phyloP scores from a whole-genome alignment of 2,888 invertebrate genomes.

The Acrocera orbiculus region DNA sequence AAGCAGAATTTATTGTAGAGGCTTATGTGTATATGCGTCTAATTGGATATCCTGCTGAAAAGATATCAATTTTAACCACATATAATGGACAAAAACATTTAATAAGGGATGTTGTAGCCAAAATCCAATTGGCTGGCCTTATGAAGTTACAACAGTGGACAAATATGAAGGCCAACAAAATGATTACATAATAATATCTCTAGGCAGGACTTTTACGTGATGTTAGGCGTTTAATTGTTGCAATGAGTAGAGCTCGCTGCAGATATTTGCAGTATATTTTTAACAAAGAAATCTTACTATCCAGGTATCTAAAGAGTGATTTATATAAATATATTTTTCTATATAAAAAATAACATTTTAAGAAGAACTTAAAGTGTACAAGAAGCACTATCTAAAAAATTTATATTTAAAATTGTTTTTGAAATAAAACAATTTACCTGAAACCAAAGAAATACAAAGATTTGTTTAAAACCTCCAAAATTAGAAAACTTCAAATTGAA shows the following conservation, averaged over 20 bases:
- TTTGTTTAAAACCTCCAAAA: too few species aligned
- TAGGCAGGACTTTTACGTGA: slow-evolving; percentile 98
- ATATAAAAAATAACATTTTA: too few species aligned
- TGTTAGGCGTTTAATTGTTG: slow-evolving; percentile 89
- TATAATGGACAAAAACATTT: slow-evolving; percentile 99
- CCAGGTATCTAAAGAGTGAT: too few species aligned
- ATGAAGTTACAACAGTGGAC: slow-evolving; percentile 92
- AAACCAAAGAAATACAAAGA: too few species aligned
- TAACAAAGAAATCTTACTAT: too few species aligned
- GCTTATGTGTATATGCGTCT: slow-evolving; percentile 97
- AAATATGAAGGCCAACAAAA: slow-evolving; percentile 99
- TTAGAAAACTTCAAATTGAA: too few species aligned
- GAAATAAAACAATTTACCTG: too few species aligned
- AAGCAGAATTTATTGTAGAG: slow-evolving; percentile 90
- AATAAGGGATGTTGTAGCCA: slow-evolving; percentile 87
- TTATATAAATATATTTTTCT: too few species aligned
- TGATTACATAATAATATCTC: slow-evolving; percentile 88
- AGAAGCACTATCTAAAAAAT: too few species aligned
- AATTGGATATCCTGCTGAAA: slow-evolving; percentile 88
- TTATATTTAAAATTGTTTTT: too few species aligned
- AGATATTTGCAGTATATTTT: too few species aligned
- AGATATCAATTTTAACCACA: slow-evolving; percentile 93
- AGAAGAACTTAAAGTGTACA: too few species aligned
- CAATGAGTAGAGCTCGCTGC: slow-evolving; percentile 91
- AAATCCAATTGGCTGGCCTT: slow-evolving; percentile 88